Percentiles rank a stretch among this genome's conserved stretches.
Evolutionary conservation across 2,888 invertebrate species (phyloP).

Genomic region (Aspidapion aeneum): DNA sequence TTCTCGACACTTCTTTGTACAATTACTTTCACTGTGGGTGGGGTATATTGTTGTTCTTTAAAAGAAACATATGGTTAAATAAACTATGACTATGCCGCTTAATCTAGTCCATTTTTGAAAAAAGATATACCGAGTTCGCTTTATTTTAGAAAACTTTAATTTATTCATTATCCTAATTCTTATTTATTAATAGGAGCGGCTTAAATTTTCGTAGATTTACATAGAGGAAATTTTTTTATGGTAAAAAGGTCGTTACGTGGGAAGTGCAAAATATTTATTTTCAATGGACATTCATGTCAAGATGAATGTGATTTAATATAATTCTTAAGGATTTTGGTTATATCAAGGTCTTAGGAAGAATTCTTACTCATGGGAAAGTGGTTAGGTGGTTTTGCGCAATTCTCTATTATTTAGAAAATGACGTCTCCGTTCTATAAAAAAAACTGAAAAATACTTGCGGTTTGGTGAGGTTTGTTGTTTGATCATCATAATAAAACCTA

Average conservation of each 20-base stretch:
- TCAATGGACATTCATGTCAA: not conserved
- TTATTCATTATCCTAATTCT: no score
- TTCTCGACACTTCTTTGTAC: constrained; percentile 21
- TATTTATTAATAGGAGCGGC: no score
- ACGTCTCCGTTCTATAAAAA: no score
- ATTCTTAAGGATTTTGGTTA: not conserved
- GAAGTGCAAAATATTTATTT: not conserved
- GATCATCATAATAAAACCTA: no score
- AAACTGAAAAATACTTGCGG: no score
- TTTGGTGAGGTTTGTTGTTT: no score
- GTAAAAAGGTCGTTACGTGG: not conserved
- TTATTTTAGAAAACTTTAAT: no score
- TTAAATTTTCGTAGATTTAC: not conserved
- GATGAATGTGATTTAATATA: not conserved
- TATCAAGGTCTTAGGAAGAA: not conserved
- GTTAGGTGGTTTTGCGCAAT: not conserved
- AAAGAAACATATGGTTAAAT: constrained; percentile 19
- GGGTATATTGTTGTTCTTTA: constrained; percentile 13
- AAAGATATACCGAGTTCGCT: no score
- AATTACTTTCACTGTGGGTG: constrained; percentile 21
- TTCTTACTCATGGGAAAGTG: not conserved
- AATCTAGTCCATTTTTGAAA: not conserved
- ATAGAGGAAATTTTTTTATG: not conserved
- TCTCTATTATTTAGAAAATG: not conserved
- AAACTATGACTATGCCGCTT: not conserved